Conservation (phyloP, 2,797 vertebrate species). For the Phalloptychus januarius region DNA sequence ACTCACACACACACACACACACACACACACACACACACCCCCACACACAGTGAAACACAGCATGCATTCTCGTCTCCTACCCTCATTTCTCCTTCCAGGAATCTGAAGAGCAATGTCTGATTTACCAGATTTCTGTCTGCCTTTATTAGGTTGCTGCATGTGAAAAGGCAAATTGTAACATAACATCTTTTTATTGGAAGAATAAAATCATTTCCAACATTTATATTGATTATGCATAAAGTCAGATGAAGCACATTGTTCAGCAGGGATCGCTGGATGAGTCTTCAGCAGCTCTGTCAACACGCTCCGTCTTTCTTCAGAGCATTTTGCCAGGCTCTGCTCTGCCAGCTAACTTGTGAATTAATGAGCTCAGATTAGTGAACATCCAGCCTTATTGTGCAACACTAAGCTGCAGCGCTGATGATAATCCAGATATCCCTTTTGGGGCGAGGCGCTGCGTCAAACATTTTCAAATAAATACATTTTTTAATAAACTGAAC, state of each 20-base stretch:
- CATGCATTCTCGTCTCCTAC: constrained; percentile 42
- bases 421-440: constrained; percentile 29
- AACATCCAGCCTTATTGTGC: constrained; percentile 40
- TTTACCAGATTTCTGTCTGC: constrained; percentile 1
- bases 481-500: neutral
- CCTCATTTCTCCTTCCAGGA: constrained; percentile 55
- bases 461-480: neutral
- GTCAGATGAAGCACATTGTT: neutral
- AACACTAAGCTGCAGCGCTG: constrained; percentile 24
- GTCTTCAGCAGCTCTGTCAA: constrained; percentile 10
- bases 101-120: neutral
- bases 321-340: constrained; percentile 26
- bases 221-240: neutral
- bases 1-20: constrained; percentile 21
- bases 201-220: neutral
- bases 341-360: constrained; percentile 47
- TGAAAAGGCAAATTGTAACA: neutral
- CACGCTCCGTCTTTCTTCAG: constrained; percentile 6
- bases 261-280: neutral
- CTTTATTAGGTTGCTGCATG: constrained; percentile 5
- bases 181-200: neutral
- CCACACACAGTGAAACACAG: constrained; percentile 24
- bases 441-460: neutral
- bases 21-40: constrained; percentile 25
- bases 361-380: constrained; percentile 50